Conservation (phyloP, 2,888 invertebrate genomes). For the Labia minor region DNA sequence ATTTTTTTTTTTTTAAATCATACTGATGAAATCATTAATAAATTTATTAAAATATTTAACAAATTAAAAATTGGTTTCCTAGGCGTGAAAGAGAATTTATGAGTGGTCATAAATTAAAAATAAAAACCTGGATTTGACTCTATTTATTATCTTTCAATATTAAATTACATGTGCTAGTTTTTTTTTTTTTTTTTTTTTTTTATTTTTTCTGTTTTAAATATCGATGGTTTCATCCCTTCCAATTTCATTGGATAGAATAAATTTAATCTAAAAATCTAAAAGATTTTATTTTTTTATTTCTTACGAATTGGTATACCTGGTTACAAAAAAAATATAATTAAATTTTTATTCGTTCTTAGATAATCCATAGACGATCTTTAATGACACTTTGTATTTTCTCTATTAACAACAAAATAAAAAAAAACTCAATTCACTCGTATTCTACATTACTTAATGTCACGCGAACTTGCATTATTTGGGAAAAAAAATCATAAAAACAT, state of each 20-base stretch:
- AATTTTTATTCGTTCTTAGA: background rate
- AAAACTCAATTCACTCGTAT: background rate
- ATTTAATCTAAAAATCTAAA: no score
- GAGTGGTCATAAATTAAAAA: background rate
- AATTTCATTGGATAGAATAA: no score
- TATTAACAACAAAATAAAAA: background rate
- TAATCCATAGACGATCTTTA: background rate
- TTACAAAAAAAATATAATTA: background rate
- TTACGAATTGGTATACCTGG: no score
- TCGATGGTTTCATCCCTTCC: no score
- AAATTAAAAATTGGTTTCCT: conserved; percentile 4
- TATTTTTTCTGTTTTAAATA: background rate
- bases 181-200: background rate
- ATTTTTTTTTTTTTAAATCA: conserved; percentile 15
- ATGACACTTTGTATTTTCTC: conserved; percentile 7
- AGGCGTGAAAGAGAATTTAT: background rate
- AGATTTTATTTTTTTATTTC: no score
- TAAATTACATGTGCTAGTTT: background rate
- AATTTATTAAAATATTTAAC: background rate
- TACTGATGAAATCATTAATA: background rate
- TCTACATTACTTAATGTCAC: background rate
- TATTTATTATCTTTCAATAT: background rate
- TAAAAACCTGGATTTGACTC: background rate
- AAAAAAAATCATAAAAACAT: background rate
- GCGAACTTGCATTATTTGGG: background rate